Base-by-base conservation (phyloP, 2,113 vertebrate species). In the Silurus glanis region DNA sequence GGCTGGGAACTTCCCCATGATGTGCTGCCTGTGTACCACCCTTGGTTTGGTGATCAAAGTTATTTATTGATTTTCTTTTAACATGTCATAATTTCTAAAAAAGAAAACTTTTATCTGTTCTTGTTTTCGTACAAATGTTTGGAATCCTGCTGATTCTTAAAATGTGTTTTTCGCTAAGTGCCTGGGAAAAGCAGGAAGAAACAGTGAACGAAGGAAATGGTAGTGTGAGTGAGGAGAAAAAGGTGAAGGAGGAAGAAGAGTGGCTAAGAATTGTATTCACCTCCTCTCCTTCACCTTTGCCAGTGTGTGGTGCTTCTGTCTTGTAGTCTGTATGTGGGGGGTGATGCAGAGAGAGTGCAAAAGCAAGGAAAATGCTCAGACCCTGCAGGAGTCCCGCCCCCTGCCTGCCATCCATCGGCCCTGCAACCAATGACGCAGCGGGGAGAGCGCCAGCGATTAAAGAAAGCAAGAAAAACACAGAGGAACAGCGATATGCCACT, bases 201-300 rank as follows among this genome's bases (percentile, higher is more conserved):
- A 85, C 82, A 83, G 64, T 80, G 53, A 9, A 58, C n/a, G 37
- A 47, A 51, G 21, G 58, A 83, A 71, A 25, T 47, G 64, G 21
- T 8, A 53, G 49, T 59, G 56, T 23, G 59, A 37, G 37, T 59
- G 25, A 19, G 9, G 16, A 19, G 23, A 59, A 53, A 72, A 49
- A 16, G 6, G 10, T 5, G 75, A 7, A 84, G 59, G 51, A 49
- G 28, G 71, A 62, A 74, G 21, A 28, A 82, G 6, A 49, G 9
- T 67, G 45, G 51, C 9, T 23, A n/a, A 28, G 78, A 83, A 79
- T 71, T 55, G 17, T 66, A 59, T 56, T 90, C 91, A 91, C 91
- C 92, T 88, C 85, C 84, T 93, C 87, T 91, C 92, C 92, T 94
- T 94, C 94, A 94, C 93, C 93, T 94, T 94, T 89, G 90, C 91